Conservation (phyloP, 1,140 invertebrate species). For the Parapsyche elsis region DNA sequence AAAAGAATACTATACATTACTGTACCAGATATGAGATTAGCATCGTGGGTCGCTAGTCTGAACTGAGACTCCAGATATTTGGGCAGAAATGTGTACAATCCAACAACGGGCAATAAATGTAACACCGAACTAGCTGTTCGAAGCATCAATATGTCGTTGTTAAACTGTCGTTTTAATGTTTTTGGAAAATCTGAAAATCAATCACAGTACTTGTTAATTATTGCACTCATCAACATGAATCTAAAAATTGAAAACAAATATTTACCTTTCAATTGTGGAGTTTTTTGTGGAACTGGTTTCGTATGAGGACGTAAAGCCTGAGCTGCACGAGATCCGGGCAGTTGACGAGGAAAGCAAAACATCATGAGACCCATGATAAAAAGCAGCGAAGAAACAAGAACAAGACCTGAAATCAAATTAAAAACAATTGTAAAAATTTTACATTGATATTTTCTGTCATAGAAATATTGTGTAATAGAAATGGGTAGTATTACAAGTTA, state of each 20-base stretch:
- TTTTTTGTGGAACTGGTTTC: slow-evolving; percentile 10
- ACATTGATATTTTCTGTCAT: background rate
- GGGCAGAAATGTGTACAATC: slow-evolving; percentile 91
- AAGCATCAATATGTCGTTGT: slow-evolving; percentile 91
- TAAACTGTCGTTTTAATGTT: slow-evolving; percentile 85
- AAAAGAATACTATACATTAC: slow-evolving; percentile 26
- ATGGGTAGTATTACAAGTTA: background rate
- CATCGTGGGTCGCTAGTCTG: slow-evolving; percentile 85
- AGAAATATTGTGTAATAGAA: background rate
- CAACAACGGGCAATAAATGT: slow-evolving; percentile 90
- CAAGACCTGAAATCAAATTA: slow-evolving; percentile 69
- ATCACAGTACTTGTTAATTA: slow-evolving; percentile 28
- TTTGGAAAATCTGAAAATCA: slow-evolving; percentile 81
- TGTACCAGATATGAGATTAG: slow-evolving; percentile 89
- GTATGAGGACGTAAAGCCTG: slow-evolving; percentile 50
- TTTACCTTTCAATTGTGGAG: slow-evolving; percentile 53
- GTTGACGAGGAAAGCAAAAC: slow-evolving; percentile 86
- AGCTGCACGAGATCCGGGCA: slow-evolving; percentile 61
- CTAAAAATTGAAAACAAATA: background rate
- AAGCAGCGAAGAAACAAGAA: slow-evolving; percentile 83
- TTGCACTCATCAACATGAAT: background rate
- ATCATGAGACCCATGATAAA: slow-evolving; percentile 84
- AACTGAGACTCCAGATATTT: slow-evolving; percentile 95
- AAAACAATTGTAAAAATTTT: background rate
- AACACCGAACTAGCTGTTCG: slow-evolving; percentile 89